Evolutionary conservation across 2,888 invertebrate genomes (phyloP).

Genomic region (Sesamia inferens): DNA sequence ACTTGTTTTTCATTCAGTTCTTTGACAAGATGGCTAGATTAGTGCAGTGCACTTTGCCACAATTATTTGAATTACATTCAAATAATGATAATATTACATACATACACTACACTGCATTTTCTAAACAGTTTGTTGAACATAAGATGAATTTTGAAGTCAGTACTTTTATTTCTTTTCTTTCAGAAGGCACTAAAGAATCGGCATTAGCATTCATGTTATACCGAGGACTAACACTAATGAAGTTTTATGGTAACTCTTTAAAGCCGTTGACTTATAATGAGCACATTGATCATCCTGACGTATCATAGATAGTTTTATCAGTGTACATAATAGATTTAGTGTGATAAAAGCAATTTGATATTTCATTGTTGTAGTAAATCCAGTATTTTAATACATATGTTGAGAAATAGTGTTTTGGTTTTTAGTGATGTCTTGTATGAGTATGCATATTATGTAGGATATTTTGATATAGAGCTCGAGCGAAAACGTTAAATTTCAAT

Average conservation of each 20-base stretch:
- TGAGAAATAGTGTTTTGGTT: conserved; percentile 80
- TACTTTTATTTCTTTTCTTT: conserved; percentile 73
- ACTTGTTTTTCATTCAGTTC: conserved; percentile 56
- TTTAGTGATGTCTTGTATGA: conserved; percentile 80
- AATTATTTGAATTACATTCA: conserved; percentile 11
- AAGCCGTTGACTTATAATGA: conserved; percentile 83
- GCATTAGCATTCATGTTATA: conserved; percentile 59
- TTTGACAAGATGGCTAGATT: conserved; percentile 62
- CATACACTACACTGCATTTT: conserved; percentile 46
- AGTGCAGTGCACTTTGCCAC: conserved; percentile 45
- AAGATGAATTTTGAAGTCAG: conserved; percentile 42
- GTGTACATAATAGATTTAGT: conserved; percentile 85
- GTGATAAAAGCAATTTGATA: conserved; percentile 79
- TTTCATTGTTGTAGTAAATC: conserved; percentile 82
- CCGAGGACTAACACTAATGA: conserved; percentile 50
- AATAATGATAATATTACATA: not conserved
- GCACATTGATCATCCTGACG: conserved; percentile 86
- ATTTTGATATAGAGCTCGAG: conserved; percentile 69
- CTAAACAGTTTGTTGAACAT: conserved; percentile 61
- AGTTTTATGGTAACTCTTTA: conserved; percentile 64
- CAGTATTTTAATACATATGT: conserved; percentile 85
- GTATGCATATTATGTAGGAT: conserved; percentile 82
- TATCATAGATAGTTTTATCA: conserved; percentile 73
- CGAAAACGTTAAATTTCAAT: conserved; percentile 65
- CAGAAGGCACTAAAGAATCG: conserved; percentile 76